Percentiles rank a stretch among this genome's conserved stretches.
Conservation (phyloP, 2,797 vertebrate genomes). For the Perdix hodgsoniae region DNA sequence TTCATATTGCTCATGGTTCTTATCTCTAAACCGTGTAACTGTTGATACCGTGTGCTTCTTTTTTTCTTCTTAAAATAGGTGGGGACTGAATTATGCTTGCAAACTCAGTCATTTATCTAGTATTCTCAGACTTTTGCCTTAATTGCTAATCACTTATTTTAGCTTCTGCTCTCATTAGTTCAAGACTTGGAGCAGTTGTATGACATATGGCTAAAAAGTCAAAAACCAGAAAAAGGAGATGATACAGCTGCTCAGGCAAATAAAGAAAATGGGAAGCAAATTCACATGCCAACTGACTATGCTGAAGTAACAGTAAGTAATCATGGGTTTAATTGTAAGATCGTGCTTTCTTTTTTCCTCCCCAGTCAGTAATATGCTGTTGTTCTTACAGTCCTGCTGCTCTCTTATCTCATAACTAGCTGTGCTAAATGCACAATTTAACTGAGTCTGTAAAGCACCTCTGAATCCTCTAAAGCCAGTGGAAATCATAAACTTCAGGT, state of each 20-base stretch:
- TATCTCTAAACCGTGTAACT: not conserved
- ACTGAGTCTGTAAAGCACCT: not conserved
- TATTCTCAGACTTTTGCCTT: constrained; percentile 47
- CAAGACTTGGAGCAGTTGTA: constrained; percentile 98
- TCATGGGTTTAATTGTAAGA: not conserved
- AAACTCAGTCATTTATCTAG: constrained; percentile 25
- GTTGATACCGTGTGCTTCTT: not conserved
- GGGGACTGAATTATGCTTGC: constrained; percentile 12
- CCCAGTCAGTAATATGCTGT: not conserved
- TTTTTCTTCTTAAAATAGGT: not conserved
- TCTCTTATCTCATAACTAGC: not conserved
- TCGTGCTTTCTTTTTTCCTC: accelerated
- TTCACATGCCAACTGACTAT: constrained; percentile 98
- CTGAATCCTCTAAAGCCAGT: not conserved
- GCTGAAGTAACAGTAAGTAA: constrained; percentile 88
- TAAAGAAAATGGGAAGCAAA: constrained; percentile 93
- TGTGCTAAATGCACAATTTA: not conserved
- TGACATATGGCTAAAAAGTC: constrained; percentile 94
- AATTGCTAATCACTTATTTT: constrained; percentile 67
- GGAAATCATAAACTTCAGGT: not conserved
- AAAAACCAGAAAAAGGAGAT: constrained; percentile 90
- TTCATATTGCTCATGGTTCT: not conserved
- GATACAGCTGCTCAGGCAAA: constrained; percentile 82
- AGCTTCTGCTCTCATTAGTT: constrained; percentile 84
- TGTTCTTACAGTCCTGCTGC: not conserved